These are phyloP conservation scores for Esox niger DNA, from an alignment of 2,113 vertebrate species.

Conservation along the genomic window DNA sequence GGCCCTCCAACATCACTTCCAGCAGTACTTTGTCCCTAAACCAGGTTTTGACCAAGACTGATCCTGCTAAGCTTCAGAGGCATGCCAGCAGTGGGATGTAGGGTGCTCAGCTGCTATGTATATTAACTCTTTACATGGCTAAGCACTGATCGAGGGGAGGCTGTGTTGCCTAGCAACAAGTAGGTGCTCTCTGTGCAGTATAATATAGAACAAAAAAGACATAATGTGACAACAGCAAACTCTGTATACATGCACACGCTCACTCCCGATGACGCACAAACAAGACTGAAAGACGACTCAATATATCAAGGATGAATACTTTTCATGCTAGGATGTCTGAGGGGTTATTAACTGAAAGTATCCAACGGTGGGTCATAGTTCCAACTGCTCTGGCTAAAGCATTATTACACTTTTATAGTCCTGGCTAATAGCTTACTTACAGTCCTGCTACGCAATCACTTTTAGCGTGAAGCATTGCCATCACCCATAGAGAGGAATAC, in stretches of 20 bases:
- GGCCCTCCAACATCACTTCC: no score
- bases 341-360: not conserved
- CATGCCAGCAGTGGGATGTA: no score
- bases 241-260: constrained; percentile 23
- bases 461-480: no score
- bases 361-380: no score
- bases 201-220: constrained; percentile 25
- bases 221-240: constrained; percentile 29
- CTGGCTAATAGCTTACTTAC: no score
- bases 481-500: no score
- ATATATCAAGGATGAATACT: not conserved
- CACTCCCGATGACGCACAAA: not conserved
- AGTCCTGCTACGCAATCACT: no score
- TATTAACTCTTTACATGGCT: constrained; percentile 11
- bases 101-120: not conserved
- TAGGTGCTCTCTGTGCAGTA: constrained; percentile 49
- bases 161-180: constrained; percentile 74
- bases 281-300: not conserved
- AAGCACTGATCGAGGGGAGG: constrained; percentile 47
- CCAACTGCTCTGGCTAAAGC: no score
- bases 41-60: no score
- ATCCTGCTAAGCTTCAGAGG: no score
- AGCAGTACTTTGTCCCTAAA: no score
- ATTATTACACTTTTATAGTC: no score
- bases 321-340: not conserved